Conservation (phyloP, 2,888 invertebrate species). For the Polymixis lichenea region DNA sequence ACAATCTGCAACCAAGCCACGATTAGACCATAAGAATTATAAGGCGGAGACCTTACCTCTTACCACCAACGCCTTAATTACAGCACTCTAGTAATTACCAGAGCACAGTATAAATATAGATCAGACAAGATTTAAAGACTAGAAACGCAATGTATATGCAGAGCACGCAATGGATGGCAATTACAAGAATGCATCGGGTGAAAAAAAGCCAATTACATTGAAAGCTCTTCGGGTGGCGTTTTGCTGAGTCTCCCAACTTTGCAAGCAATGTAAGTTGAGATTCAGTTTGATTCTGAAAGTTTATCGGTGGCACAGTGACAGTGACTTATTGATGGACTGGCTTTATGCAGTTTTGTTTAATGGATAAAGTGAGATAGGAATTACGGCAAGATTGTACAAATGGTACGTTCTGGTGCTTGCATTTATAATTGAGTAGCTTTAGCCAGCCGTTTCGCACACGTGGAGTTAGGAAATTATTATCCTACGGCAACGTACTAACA, state of each 20-base stretch:
- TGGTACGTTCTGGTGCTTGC: not conserved
- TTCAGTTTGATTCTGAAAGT: conserved; percentile 36
- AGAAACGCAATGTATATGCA: conserved; percentile 46
- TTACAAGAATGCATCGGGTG: conserved; percentile 61
- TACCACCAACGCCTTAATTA: conserved; percentile 34
- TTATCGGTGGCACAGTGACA: conserved; percentile 1
- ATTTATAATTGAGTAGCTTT: not conserved
- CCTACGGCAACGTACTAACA: no score
- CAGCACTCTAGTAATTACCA: conserved; percentile 54
- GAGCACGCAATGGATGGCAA: conserved; percentile 58
- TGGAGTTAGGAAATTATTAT: no score
- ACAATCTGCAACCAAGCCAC: conserved; percentile 44
- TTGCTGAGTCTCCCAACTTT: conserved; percentile 36
- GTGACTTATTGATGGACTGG: conserved; percentile 38
- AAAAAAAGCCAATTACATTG: conserved; percentile 66
- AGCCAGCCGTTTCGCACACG: no score
- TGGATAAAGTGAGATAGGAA: not conserved
- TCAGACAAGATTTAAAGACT: conserved; percentile 58
- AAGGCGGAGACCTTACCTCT: conserved; percentile 31
- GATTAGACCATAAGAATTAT: conserved; percentile 34
- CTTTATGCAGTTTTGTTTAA: conserved; percentile 8
- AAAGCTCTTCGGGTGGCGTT: conserved; percentile 51
- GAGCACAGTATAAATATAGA: conserved; percentile 57
- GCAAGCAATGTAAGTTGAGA: conserved; percentile 48
- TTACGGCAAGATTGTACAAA: not conserved